Conservation (phyloP, 2,888 invertebrate species). For the Drepana falcataria region DNA sequence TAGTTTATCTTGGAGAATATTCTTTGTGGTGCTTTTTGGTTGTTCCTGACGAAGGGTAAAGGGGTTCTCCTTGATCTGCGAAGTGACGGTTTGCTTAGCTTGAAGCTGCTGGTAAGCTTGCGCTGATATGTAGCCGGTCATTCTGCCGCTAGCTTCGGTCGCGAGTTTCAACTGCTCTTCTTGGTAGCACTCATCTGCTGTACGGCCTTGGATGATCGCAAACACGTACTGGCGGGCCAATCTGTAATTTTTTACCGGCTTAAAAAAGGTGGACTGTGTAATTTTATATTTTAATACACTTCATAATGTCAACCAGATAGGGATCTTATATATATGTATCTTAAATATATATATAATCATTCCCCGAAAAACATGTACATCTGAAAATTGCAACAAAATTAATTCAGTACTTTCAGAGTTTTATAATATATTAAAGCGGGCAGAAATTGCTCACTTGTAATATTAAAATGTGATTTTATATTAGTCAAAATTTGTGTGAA, state of each 20-base stretch:
- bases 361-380: no score
- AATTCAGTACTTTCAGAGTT: no score
- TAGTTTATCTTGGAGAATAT: constrained; percentile 69
- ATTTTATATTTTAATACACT: no score
- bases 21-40: constrained; percentile 53
- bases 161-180: constrained; percentile 60
- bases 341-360: no score
- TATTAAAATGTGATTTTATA: no score
- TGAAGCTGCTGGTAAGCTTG: constrained; percentile 58
- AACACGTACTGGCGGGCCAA: constrained; percentile 82
- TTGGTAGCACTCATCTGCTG: constrained; percentile 80
- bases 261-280: no score
- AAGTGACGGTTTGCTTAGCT: constrained; percentile 38
- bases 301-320: no score
- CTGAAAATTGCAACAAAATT: no score
- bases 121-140: constrained; percentile 75
- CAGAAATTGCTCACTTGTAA: no score
- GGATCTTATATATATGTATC: no score
- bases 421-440: no score
- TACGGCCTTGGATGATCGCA: constrained; percentile 81
- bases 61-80: constrained; percentile 67
- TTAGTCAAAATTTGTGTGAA: no score
- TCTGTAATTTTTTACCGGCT: constrained; percentile 42
- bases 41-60: constrained; percentile 50
- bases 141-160: constrained; percentile 45